Evolutionary conservation across 2,113 vertebrate genomes (phyloP).

Genomic region (Donacobius atricapilla): DNA sequence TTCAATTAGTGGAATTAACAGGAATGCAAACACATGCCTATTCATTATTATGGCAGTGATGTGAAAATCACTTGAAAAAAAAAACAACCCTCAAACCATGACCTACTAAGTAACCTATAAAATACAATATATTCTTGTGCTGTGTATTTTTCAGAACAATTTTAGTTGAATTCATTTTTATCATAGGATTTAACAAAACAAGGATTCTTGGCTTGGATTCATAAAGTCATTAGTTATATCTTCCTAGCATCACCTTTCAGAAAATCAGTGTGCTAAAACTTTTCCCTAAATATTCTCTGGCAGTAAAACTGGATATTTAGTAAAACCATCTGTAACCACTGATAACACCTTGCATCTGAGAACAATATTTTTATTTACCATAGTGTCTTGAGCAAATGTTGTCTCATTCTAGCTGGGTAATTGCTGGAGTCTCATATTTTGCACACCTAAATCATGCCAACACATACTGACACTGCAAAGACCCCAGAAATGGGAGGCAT

Average conservation of each 20-base stretch:
- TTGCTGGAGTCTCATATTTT: conserved; percentile 40
- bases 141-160: neutral
- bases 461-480: neutral
- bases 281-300: neutral
- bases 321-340: neutral
- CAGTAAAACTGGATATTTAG: neutral
- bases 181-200: neutral
- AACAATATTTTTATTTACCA: neutral
- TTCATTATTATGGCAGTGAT: neutral
- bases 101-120: neutral
- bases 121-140: neutral
- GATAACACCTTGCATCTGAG: neutral
- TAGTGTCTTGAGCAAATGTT: neutral
- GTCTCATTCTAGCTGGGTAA: neutral
- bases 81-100: neutral
- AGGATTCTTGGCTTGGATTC: neutral
- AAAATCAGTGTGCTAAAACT: neutral
- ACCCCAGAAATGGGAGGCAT: neutral
- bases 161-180: neutral
- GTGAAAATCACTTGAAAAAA: neutral
- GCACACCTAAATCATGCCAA: conserved; percentile 46
- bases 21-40: neutral
- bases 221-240: neutral
- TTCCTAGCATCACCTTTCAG: neutral
- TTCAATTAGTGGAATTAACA: neutral